A percentile compares a stretch with the other conserved stretches of the same genome.
These are phyloP conservation scores for Myodes glareolus DNA, from an alignment of 2,113 vertebrate genomes.

Conservation along the genomic window DNA sequence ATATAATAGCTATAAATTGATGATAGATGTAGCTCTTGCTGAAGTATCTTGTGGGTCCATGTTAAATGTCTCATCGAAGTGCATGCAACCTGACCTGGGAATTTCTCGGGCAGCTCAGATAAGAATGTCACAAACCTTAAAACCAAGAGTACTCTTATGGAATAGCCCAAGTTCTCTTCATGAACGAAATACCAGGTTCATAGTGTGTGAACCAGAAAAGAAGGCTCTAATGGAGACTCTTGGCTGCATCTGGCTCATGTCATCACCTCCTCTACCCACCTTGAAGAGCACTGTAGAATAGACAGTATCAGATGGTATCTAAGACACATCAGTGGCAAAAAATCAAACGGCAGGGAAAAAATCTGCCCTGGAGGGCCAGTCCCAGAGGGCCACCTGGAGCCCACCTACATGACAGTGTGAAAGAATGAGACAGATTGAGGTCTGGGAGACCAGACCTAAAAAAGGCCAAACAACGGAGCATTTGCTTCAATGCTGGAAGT, in stretches of 20 bases:
- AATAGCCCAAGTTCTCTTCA: neutral
- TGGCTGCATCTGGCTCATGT: no score
- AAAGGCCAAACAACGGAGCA: neutral
- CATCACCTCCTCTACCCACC: fast-evolving
- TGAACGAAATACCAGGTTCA: neutral
- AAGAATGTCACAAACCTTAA: neutral
- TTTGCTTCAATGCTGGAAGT: neutral
- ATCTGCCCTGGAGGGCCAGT: neutral
- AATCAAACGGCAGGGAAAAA: neutral
- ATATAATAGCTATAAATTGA: neutral
- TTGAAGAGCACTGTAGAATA: neutral
- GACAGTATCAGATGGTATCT: neutral
- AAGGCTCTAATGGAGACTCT: neutral
- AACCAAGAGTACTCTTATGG: neutral
- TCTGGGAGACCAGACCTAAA: neutral
- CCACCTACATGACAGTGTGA: neutral
- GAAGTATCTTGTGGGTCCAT: neutral
- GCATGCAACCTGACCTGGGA: neutral
- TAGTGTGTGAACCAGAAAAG: neutral
- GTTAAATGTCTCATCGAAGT: neutral
- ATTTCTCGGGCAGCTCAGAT: neutral
- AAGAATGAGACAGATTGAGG: neutral
- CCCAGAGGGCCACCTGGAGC: neutral
- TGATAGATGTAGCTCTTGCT: neutral
- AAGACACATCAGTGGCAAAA: neutral